These are phyloP conservation scores for Latheticus oryzae DNA, from an alignment of 2,888 invertebrate species.

Conservation along the genomic window DNA sequence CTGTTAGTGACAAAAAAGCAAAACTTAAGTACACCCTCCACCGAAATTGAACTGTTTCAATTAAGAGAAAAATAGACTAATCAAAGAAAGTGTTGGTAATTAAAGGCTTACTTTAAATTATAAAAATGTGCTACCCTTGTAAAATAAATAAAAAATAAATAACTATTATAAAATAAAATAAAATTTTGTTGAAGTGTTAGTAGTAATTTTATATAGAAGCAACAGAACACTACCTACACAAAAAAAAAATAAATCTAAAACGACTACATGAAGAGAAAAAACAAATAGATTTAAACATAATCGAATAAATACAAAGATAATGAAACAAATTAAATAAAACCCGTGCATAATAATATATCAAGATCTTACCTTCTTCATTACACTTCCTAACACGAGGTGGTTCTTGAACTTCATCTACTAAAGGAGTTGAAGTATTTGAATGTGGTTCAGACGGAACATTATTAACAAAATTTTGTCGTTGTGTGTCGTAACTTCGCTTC, in stretches of 20 bases:
- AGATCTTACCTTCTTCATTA: slow-evolving; percentile 66
- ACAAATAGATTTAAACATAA: background rate
- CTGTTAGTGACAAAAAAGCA: slow-evolving; percentile 23
- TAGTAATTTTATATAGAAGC: slow-evolving; percentile 26
- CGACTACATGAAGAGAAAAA: background rate
- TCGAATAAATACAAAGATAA: slow-evolving; percentile 6
- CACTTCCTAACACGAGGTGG: slow-evolving; percentile 65
- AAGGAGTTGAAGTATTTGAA: slow-evolving; percentile 75
- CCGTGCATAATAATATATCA: too few species aligned
- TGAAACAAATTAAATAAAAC: too few species aligned
- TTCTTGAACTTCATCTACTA: slow-evolving; percentile 71
- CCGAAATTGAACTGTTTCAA: slow-evolving; percentile 9
- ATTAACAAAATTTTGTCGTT: slow-evolving; percentile 32
- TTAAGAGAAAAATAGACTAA: slow-evolving; percentile 4
- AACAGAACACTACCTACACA: slow-evolving; percentile 12
- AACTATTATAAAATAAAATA: background rate
- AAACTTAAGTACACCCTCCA: slow-evolving; percentile 9
- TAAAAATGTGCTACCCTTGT: too few species aligned
- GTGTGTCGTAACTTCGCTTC: slow-evolving; percentile 55
- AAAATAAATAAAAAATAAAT: slow-evolving; percentile 3
- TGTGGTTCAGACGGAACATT: slow-evolving; percentile 73
- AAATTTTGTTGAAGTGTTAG: slow-evolving; percentile 36
- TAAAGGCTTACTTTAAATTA: too few species aligned
- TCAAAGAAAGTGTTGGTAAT: slow-evolving; percentile 36
- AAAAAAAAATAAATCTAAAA: slow-evolving; percentile 10